These are phyloP conservation scores for Drosophila takahashii DNA, from an alignment of 1,140 invertebrate species.

Conservation along the genomic window DNA sequence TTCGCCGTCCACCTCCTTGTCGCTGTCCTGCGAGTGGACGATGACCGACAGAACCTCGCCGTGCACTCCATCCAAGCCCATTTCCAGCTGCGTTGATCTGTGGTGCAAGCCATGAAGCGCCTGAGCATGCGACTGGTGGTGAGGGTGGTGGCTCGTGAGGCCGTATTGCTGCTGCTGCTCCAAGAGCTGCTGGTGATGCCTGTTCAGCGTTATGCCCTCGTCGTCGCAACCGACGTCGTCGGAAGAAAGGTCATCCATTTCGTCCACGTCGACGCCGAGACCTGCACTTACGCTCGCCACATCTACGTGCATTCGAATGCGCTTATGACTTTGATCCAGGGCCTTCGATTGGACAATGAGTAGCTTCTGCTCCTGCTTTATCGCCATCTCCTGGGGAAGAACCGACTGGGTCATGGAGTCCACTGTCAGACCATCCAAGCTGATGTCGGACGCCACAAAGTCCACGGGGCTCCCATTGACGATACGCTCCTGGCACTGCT, in stretches of 20 bases:
- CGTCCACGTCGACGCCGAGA: constrained; percentile 17
- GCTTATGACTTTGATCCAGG: constrained; percentile 4
- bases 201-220: constrained; percentile 72
- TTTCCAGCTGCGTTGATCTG: constrained; percentile 53
- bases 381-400: constrained; percentile 54
- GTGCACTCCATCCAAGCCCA: constrained; percentile 64
- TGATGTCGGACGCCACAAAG: constrained; percentile 65
- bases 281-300: constrained; percentile 39
- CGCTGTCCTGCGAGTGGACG: constrained; percentile 88
- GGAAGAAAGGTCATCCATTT: constrained; percentile 66
- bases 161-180: constrained; percentile 51
- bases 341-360: constrained; percentile 52
- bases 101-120: constrained; percentile 31
- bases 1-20: constrained; percentile 85
- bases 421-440: constrained; percentile 63
- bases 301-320: constrained; percentile 34
- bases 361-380: constrained; percentile 69
- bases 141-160: constrained; percentile 26
- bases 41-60: constrained; percentile 88
- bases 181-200: constrained; percentile 69
- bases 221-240: constrained; percentile 55
- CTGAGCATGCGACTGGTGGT: constrained; percentile 33
- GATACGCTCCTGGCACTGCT: constrained; percentile 37
- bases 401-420: constrained; percentile 29
- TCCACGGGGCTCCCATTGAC: constrained; percentile 60